phyloP scores from a whole-genome alignment of 2,888 invertebrate genomes.

The Xestia ashworthii region DNA sequence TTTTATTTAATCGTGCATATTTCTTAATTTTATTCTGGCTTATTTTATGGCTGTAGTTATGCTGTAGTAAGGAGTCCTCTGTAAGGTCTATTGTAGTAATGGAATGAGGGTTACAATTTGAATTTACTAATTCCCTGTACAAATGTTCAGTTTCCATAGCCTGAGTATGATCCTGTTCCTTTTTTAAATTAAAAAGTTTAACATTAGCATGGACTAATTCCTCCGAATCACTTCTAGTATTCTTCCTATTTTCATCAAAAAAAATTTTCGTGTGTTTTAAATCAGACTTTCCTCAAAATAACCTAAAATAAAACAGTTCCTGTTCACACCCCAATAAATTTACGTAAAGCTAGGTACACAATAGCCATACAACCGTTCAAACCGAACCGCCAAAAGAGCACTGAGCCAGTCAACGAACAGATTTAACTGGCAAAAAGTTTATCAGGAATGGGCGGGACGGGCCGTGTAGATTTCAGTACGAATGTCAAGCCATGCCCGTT shows the following conservation, averaged over 20 bases:
- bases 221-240: no score
- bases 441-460: conserved; percentile 76
- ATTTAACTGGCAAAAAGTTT: conserved; percentile 75
- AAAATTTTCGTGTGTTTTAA: background rate
- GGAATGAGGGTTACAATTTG: no score
- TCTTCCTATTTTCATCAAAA: background rate
- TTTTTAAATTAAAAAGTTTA: no score
- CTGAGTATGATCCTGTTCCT: no score
- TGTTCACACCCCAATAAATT: conserved; percentile 51
- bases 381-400: conserved; percentile 68
- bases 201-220: no score
- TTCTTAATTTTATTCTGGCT: no score
- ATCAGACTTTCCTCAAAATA: background rate
- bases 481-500: conserved; percentile 69
- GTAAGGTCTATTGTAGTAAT: no score
- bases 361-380: conserved; percentile 60
- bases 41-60: no score
- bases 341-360: conserved; percentile 59
- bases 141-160: no score
- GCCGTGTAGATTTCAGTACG: conserved; percentile 66
- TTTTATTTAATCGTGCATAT: no score
- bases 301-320: conserved; percentile 22
- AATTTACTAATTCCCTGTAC: no score
- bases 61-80: no score
- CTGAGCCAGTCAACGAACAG: conserved; percentile 66